Percentiles rank a stretch among this genome's conserved stretches.
These are phyloP conservation scores for Lasioglossum vierecki DNA, from an alignment of 2,888 invertebrate genomes.

Conservation along the genomic window DNA sequence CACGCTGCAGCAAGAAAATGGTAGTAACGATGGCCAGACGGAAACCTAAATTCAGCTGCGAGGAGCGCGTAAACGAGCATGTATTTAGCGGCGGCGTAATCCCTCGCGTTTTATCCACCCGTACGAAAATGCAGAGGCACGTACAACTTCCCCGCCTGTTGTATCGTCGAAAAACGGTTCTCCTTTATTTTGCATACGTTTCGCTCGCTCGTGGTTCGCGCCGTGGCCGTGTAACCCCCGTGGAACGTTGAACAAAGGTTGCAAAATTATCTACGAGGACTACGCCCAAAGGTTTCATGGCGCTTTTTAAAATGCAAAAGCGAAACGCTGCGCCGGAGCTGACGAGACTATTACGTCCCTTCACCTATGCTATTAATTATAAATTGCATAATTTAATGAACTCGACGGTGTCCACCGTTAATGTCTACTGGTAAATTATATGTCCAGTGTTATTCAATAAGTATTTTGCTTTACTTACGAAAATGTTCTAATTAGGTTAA, in stretches of 20 bases:
- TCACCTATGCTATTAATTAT: neutral
- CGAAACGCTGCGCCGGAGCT: neutral
- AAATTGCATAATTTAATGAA: neutral
- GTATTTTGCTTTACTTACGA: neutral
- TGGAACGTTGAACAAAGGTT: constrained; percentile 35
- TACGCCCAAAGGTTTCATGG: neutral
- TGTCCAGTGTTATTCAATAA: neutral
- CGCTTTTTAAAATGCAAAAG: constrained; percentile 36
- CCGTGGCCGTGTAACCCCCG: constrained; percentile 11
- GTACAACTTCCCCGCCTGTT: neutral
- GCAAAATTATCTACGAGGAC: constrained; percentile 40
- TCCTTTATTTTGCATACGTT: constrained; percentile 31
- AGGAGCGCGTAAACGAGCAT: neutral
- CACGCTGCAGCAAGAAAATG: constrained; percentile 3
- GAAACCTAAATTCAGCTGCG: constrained; percentile 25
- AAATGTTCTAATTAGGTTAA: neutral
- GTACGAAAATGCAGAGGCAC: constrained; percentile 49
- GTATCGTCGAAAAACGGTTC: constrained; percentile 14
- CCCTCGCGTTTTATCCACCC: constrained; percentile 47
- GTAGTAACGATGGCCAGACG: neutral
- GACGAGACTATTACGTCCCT: neutral
- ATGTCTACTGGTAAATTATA: neutral
- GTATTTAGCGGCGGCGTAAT: constrained; percentile 29
- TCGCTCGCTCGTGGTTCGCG: neutral
- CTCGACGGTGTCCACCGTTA: neutral